Percentiles rank a stretch among this genome's conserved stretches.
Evolutionary conservation across 2,888 invertebrate species (phyloP).

Genomic region (Monopis laevigella): DNA sequence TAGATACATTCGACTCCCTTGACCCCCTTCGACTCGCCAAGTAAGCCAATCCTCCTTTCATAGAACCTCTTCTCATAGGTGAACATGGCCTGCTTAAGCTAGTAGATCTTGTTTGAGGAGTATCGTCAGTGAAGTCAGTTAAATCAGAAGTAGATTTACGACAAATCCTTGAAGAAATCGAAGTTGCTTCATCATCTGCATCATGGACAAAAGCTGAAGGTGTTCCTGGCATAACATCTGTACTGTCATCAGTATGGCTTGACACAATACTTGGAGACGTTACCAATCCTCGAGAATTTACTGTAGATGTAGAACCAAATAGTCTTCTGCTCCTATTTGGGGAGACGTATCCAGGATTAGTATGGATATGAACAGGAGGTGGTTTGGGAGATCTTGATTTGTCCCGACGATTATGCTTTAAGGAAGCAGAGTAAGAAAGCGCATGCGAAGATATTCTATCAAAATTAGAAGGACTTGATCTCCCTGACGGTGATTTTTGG

Average conservation of each 20-base stretch:
- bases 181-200: slow-evolving; percentile 55
- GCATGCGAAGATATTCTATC: slow-evolving; percentile 34
- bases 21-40: slow-evolving; percentile 88
- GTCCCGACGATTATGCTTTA: slow-evolving; percentile 49
- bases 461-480: slow-evolving; percentile 48
- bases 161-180: slow-evolving; percentile 55
- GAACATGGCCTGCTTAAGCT: slow-evolving; percentile 71
- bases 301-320: slow-evolving; percentile 55
- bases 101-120: slow-evolving; percentile 69
- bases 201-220: slow-evolving; percentile 50
- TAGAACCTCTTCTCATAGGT: slow-evolving; percentile 74
- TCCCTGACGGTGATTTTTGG: slow-evolving; percentile 51
- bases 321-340: slow-evolving; percentile 53
- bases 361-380: slow-evolving; percentile 67
- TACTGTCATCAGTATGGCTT: slow-evolving; percentile 57
- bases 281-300: slow-evolving; percentile 47
- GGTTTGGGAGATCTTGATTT: slow-evolving; percentile 57
- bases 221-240: slow-evolving; percentile 48
- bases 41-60: slow-evolving; percentile 78
- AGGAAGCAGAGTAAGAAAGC: slow-evolving; percentile 48
- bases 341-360: slow-evolving; percentile 70
- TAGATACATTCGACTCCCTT: slow-evolving; percentile 79
- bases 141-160: slow-evolving; percentile 83
- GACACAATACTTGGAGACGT: slow-evolving; percentile 59
- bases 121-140: slow-evolving; percentile 68